Conservation (phyloP, 2,888 invertebrate species). For the Zygaena filipendulae region DNA sequence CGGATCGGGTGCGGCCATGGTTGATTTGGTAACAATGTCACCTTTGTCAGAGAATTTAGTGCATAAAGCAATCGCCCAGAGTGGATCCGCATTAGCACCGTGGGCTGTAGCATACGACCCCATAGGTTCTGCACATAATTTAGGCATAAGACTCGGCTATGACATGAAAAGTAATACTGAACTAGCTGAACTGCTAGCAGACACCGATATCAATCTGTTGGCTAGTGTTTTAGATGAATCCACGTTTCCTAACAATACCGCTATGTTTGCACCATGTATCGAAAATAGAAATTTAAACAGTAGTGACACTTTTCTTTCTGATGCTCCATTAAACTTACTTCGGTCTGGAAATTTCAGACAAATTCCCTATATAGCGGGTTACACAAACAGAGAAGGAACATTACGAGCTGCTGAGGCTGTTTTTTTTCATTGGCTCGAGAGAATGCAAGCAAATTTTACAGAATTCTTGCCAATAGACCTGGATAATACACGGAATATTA, state of each 20-base stretch:
- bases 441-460: slow-evolving; percentile 42
- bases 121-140: slow-evolving; percentile 29
- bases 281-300: slow-evolving; percentile 29
- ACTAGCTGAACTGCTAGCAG: slow-evolving; percentile 29
- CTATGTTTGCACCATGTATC: slow-evolving; percentile 50
- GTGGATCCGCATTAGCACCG: slow-evolving; percentile 47
- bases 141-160: slow-evolving; percentile 36
- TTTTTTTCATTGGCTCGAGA: slow-evolving; percentile 28
- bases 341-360: slow-evolving; percentile 35
- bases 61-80: slow-evolving; percentile 45
- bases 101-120: slow-evolving; percentile 57
- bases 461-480: slow-evolving; percentile 45
- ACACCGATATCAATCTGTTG: slow-evolving; percentile 28
- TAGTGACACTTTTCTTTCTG: slow-evolving; percentile 32
- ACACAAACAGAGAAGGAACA: slow-evolving; percentile 46
- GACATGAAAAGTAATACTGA: slow-evolving; percentile 23
- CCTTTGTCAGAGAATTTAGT: slow-evolving; percentile 30
- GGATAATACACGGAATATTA: slow-evolving; percentile 19
- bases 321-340: slow-evolving; percentile 38
- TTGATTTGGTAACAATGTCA: slow-evolving; percentile 45
- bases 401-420: slow-evolving; percentile 35
- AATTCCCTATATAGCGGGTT: slow-evolving; percentile 44
- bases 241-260: slow-evolving; percentile 38
- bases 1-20: slow-evolving; percentile 76
- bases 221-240: slow-evolving; percentile 26